Conservation (phyloP, 2,113 vertebrate species). For the Podarcis muralis region DNA sequence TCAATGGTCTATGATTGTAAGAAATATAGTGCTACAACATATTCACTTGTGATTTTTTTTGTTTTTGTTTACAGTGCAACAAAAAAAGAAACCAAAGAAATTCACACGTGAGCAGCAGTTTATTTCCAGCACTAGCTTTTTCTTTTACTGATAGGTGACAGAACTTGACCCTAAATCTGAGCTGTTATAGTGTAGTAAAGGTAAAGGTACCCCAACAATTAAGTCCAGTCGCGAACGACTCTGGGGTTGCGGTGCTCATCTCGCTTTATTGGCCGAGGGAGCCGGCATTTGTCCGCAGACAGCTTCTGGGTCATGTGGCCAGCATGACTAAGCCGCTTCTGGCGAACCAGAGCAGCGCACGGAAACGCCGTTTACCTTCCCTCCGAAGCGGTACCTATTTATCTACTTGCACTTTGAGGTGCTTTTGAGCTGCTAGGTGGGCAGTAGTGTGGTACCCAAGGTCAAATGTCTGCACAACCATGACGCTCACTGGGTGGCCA, state of each 20-base stretch:
- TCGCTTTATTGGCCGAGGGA: too few species aligned
- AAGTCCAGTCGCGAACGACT: too few species aligned
- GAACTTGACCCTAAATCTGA: accelerated
- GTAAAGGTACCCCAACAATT: too few species aligned
- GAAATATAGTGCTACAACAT: constrained; percentile 1
- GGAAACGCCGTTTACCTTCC: too few species aligned
- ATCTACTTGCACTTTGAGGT: too few species aligned
- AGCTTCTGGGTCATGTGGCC: too few species aligned
- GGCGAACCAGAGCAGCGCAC: too few species aligned
- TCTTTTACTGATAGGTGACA: neutral
- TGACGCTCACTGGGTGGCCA: neutral
- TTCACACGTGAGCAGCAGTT: too few species aligned
- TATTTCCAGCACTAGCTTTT: neutral
- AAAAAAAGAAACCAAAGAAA: neutral
- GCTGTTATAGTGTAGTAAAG: accelerated
- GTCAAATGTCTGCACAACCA: neutral
- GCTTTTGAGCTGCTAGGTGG: neutral
- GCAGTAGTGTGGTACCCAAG: neutral
- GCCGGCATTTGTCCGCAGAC: too few species aligned
- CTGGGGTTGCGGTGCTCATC: too few species aligned
- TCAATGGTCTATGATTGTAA: constrained; percentile 4
- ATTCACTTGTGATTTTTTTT: neutral
- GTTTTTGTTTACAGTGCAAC: neutral
- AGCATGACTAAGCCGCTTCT: too few species aligned
- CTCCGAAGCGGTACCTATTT: too few species aligned